These are phyloP conservation scores for Bufo gargarizans DNA, from an alignment of 2,113 vertebrate species.

Conservation along the genomic window DNA sequence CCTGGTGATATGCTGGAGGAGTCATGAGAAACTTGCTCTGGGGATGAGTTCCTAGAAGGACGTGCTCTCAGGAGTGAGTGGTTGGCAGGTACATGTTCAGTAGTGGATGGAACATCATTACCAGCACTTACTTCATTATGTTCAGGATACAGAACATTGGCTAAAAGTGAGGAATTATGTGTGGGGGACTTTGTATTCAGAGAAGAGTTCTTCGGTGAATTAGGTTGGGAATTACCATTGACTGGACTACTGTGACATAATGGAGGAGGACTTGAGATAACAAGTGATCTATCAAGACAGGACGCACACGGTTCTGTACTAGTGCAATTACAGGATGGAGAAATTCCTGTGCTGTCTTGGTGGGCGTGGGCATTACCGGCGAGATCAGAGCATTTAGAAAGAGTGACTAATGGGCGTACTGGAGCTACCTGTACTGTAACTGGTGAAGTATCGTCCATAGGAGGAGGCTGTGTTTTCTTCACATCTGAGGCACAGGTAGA, in stretches of 20 bases:
- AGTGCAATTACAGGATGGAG: neutral
- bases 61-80: neutral
- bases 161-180: neutral
- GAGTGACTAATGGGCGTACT: neutral
- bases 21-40: neutral
- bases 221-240: neutral
- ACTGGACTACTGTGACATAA: slow-evolving; percentile 25
- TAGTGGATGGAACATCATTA: neutral
- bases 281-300: neutral
- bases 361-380: neutral
- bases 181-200: neutral
- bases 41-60: neutral
- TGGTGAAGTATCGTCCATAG: neutral
- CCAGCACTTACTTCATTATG: neutral
- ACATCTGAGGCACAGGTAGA: neutral
- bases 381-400: neutral
- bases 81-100: neutral
- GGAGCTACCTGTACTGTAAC: slow-evolving; percentile 39
- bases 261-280: neutral
- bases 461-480: neutral
- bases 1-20: neutral
- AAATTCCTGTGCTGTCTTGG: neutral
- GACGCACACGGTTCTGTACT: neutral
- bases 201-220: neutral
- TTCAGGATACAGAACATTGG: neutral